These are phyloP conservation scores for Oreochromis niloticus DNA, from an alignment of 2,113 vertebrate species.

Conservation along the genomic window DNA sequence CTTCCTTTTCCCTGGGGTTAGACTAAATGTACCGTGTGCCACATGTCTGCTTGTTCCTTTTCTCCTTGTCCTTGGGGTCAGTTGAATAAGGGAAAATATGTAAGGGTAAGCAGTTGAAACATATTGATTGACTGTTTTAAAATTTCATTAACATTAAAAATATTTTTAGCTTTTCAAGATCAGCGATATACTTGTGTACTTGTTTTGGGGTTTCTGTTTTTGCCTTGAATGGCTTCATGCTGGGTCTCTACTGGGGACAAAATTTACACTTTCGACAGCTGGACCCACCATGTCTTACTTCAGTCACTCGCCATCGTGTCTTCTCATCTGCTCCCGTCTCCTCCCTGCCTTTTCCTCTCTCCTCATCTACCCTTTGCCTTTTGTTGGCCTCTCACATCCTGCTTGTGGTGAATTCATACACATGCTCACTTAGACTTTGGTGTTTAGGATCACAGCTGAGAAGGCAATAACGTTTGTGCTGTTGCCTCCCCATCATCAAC, in stretches of 20 bases:
- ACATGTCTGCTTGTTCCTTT: not conserved
- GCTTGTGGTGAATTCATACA: not conserved
- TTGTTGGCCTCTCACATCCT: not conserved
- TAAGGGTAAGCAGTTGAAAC: not conserved
- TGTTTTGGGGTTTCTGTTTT: not conserved
- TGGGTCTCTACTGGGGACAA: not conserved
- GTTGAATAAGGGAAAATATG: not conserved
- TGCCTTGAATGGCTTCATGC: not conserved
- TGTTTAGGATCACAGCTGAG: not conserved
- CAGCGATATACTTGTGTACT: not conserved
- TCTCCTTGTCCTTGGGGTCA: not conserved
- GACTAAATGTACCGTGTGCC: not conserved
- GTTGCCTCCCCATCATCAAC: not conserved
- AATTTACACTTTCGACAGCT: slow-evolving; percentile 40
- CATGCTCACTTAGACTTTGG: not conserved
- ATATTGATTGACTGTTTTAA: too few species aligned
- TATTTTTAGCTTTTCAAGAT: not conserved
- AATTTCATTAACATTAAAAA: not conserved
- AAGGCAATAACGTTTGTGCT: not conserved
- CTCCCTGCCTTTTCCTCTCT: not conserved
- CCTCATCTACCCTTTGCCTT: not conserved
- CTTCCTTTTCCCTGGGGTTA: not conserved
- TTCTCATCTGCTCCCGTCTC: slow-evolving; percentile 4
- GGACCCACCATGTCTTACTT: slow-evolving; percentile 27
- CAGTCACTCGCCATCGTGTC: slow-evolving; percentile 7